Conservation (phyloP, 1,140 invertebrate genomes). For the Pseudomyrmex concolor region DNA sequence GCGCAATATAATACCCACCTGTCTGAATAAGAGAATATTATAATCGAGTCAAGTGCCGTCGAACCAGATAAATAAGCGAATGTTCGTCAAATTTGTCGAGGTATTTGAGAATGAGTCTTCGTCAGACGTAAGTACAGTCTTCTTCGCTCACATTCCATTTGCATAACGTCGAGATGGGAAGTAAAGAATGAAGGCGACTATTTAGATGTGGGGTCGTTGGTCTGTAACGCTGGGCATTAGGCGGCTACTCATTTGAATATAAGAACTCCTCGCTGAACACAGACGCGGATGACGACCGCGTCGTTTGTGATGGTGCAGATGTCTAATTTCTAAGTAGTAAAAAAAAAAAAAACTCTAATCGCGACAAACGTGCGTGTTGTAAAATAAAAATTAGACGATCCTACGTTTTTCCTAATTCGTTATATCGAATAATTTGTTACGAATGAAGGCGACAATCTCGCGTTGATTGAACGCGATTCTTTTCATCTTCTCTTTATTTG, state of each 20-base stretch:
- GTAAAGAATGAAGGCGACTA: slow-evolving; percentile 77
- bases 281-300: slow-evolving; percentile 21
- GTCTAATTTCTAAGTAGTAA: background rate
- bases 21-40: background rate
- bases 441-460: background rate
- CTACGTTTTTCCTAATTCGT: too few relatives aligned
- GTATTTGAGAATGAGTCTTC: slow-evolving; percentile 46
- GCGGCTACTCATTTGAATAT: slow-evolving; percentile 78
- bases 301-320: slow-evolving; percentile 1
- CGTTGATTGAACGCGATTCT: background rate
- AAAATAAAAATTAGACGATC: too few relatives aligned
- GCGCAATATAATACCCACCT: background rate
- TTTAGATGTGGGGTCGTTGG: slow-evolving; percentile 73
- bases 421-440: too few relatives aligned
- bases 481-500: background rate
- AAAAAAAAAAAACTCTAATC: background rate
- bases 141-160: slow-evolving; percentile 71
- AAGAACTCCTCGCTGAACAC: slow-evolving; percentile 72
- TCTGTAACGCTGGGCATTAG: slow-evolving; percentile 75
- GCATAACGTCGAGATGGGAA: slow-evolving; percentile 79
- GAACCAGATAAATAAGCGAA: slow-evolving; percentile 17
- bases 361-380: background rate
- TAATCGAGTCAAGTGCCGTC: background rate
- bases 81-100: slow-evolving; percentile 54
- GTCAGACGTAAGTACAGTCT: slow-evolving; percentile 57